Evolutionary conservation across 2,797 vertebrate genomes (phyloP), one percentile per base, ranked within the genome.

Genomic region (Astyanax mexicanus): DNA sequence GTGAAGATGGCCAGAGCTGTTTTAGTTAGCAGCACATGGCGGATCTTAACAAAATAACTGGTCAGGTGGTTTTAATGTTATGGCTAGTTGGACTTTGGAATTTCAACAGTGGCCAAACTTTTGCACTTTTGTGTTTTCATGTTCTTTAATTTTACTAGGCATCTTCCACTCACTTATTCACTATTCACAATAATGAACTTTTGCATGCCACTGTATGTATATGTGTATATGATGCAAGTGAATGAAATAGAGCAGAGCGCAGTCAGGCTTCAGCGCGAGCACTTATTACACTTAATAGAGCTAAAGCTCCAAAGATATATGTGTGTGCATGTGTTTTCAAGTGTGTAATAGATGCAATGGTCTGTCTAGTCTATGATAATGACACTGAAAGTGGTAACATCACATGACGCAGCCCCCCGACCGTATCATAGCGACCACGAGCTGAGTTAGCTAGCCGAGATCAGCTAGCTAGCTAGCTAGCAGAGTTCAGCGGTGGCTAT

Each of bases 381-480:
- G 38, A 64, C 38, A 64, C 37, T 42, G 60, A 62, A 15, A 44
- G 69, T 58, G 35, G 44, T 52, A 65, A 60, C 61, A 71, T 75
- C 21, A 66, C 40, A 69, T 70, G 72, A 52, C 23, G 32, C 62
- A 78, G 71, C 70, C 69, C 54, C 68, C 65, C 77, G 57, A 83
- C 75, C 69, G 54, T 23, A 69, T 80, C 64, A 79, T 81, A 74
- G 81, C 60, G 29, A 37, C 49, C 58, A 52, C 37, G 25, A 37
- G 49, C 60, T 77, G 67, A 55, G 73, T 76, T 81, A 76, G 81
- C 81, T 76, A 76, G 78, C 38, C 32, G 19, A 47, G 10, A 5
- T 42, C 60, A 57, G 68, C 62, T 52, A 66, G 72, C 68, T 52
- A 66, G 66, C 74, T 69, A 66, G 82, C 58, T 75, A 61, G 67